Percentiles rank a stretch among this genome's conserved stretches.
These are phyloP conservation scores for Myrmecobius fasciatus DNA, from an alignment of 2,113 vertebrate genomes.

Conservation along the genomic window DNA sequence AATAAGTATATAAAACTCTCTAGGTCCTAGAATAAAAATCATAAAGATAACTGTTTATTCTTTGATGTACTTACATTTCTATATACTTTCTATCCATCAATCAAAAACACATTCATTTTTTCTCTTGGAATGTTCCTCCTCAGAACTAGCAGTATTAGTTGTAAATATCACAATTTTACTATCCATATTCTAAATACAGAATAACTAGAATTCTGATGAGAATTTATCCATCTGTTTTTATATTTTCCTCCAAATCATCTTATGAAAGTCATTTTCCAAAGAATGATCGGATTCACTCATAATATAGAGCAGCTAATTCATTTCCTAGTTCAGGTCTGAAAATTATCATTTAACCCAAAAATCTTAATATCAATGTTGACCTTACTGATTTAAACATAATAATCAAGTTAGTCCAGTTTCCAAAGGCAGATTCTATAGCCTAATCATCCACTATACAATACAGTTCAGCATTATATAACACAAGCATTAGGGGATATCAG, in stretches of 20 bases:
- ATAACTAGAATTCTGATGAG: not conserved
- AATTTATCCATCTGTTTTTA: not conserved
- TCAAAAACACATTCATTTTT: conserved; percentile 33
- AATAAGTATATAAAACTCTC: not conserved
- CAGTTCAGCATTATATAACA: not conserved
- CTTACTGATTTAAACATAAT: not conserved
- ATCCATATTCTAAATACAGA: not conserved
- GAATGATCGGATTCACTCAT: not conserved
- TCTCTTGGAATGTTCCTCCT: not conserved
- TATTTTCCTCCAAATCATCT: not conserved
- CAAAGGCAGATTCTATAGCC: not conserved
- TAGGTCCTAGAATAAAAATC: not conserved
- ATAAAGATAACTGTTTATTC: not conserved
- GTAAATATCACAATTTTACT: conserved; percentile 6
- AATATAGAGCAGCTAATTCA: not conserved
- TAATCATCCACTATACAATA: not conserved
- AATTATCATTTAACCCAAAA: conserved; percentile 8
- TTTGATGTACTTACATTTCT: not conserved
- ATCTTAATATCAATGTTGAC: not conserved
- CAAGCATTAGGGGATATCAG: not conserved
- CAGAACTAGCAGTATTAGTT: not conserved
- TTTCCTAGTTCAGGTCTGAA: not conserved
- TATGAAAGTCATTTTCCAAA: conserved; percentile 45
- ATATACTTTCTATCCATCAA: not conserved
- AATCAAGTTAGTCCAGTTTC: not conserved